Base-by-base conservation (phyloP, 2,888 invertebrate species). In the Tetramorium bicarinatum region DNA sequence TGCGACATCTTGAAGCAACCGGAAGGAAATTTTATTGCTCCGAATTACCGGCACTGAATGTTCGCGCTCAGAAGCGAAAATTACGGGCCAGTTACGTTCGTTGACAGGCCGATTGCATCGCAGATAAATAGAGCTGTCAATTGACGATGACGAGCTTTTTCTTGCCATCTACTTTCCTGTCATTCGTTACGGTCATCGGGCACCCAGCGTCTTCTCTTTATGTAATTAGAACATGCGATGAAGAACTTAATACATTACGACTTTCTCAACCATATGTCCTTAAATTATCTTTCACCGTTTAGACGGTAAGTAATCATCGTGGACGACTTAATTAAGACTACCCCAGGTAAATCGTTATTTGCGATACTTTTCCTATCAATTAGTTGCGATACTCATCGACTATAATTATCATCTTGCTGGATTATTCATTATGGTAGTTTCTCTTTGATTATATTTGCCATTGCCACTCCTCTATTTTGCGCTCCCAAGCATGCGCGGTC, bases 51-150 rank as follows among this genome's bases (percentile, higher is more conserved):
- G 69, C 69, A 47, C 79, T 79, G 69, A 79, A 47, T 59, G 79
- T 79, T 47, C 69, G 71, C 38, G 69, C 38, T 79, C 59, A 71
- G 71, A 44, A 21, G 67, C 77, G 77, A 79, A 69, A 79, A 79
- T 79, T 79, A 79, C 79, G 79, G 21, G 79, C 25, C 79, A 71
- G 47, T 71, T 79, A 56, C 79, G 71, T 79, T 71, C 69, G 59
- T 79, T 71, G 79, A 59, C 79, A 79, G 71, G 69, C 44, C 69
- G 69, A 59, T 79, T 79, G 56, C 47, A 79, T 79, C 79, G 71
- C 59, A 38, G 79, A 71, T 71, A 79, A 79, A 79, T 79, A 71
- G 79, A 71, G 59, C 71, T 59, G 71, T 79, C 79, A 71, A 79
- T 71, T 69, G 47, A 79, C 44, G 67, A 67, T 21, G 56, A 69